Conservation (phyloP, 1,140 invertebrate genomes). For the Micrasema longulum region DNA sequence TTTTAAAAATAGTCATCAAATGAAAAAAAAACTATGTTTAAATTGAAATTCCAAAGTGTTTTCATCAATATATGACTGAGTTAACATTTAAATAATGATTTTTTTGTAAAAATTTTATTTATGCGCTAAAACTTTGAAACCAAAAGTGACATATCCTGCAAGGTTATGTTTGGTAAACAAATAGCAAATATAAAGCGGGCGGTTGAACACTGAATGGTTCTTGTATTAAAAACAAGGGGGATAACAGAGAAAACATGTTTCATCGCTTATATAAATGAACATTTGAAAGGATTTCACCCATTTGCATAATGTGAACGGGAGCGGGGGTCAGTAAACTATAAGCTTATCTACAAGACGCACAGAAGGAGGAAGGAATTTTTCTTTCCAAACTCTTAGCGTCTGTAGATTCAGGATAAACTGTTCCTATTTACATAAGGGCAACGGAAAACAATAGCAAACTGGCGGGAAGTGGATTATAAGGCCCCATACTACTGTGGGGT, state of each 20-base stretch:
- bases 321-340: conserved; percentile 48
- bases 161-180: no score
- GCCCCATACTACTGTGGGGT: not conserved
- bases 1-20: no score
- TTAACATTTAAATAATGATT: no score
- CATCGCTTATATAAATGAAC: conserved; percentile 51
- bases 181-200: no score
- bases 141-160: no score
- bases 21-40: no score
- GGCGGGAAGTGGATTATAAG: conserved; percentile 50
- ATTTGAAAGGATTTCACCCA: conserved; percentile 50
- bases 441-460: conserved; percentile 53
- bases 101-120: no score
- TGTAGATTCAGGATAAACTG: conserved; percentile 53
- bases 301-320: conserved; percentile 53
- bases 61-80: no score
- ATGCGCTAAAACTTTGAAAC: no score
- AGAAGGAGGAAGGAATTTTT: conserved; percentile 48
- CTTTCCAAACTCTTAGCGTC: conserved; percentile 52
- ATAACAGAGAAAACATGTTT: conserved; percentile 50
- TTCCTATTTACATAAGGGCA: conserved; percentile 51
- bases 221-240: conserved; percentile 23
- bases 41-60: no score
- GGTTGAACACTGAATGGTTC: no score
- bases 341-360: conserved; percentile 51